A percentile compares a stretch with the other conserved stretches of the same genome.
These are phyloP conservation scores for Microcebus griseorufus DNA, from an alignment of 2,113 vertebrate species.

Conservation along the genomic window DNA sequence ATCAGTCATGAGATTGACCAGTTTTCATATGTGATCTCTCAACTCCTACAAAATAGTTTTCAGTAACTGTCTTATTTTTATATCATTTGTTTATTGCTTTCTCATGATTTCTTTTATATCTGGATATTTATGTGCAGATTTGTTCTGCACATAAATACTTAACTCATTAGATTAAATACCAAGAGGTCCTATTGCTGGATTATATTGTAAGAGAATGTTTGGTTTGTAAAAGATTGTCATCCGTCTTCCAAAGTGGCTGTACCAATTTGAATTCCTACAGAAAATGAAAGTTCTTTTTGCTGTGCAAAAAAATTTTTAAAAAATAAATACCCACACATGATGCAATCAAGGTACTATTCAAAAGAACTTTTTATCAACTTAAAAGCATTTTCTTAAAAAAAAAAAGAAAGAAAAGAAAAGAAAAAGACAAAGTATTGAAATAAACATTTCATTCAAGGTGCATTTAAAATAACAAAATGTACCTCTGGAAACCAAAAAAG, in stretches of 20 bases:
- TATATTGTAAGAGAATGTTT: neutral
- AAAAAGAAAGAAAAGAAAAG: neutral
- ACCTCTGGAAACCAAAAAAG: neutral
- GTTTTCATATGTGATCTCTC: neutral
- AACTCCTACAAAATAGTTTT: neutral
- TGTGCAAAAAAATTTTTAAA: too few species aligned
- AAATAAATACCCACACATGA: neutral
- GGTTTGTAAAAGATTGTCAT: neutral
- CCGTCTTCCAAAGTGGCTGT: neutral
- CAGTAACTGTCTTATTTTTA: neutral
- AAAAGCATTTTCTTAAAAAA: slow-evolving; percentile 1
- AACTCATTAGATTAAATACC: neutral
- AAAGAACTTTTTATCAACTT: neutral
- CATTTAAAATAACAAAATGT: slow-evolving; percentile 31
- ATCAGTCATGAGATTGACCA: neutral
- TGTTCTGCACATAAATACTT: neutral
- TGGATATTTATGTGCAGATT: neutral
- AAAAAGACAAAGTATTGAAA: neutral
- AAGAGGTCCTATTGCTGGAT: neutral
- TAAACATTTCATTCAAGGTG: neutral
- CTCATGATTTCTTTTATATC: neutral
- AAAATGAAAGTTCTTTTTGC: too few species aligned
- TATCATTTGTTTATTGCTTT: neutral
- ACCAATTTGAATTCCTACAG: neutral
- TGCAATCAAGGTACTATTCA: slow-evolving; percentile 38